Evolutionary conservation across 2,797 vertebrate species (phyloP).

Genomic region (Bufotes viridis): DNA sequence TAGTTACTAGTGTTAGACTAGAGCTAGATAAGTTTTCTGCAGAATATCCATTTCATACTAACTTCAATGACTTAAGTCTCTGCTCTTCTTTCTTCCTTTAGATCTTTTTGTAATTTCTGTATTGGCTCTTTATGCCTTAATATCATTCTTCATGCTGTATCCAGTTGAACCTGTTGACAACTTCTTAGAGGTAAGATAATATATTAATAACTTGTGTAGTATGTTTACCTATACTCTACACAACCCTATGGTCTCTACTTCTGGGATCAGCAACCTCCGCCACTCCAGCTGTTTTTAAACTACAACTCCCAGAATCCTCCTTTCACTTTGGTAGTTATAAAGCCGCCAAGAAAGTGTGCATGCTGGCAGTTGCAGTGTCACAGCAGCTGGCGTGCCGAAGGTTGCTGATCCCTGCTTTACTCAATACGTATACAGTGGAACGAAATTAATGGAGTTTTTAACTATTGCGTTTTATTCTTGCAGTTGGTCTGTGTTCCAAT

Average conservation of each 20-base stretch:
- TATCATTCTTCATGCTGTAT: constrained; percentile 89
- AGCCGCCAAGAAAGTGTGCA: too few relatives aligned
- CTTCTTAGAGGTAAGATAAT: constrained; percentile 84
- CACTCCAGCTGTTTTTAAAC: too few relatives aligned
- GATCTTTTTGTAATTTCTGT: constrained; percentile 86
- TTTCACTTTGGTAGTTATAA: too few relatives aligned
- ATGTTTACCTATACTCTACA: background rate
- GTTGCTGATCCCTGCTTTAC: too few relatives aligned
- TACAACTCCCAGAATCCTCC: too few relatives aligned
- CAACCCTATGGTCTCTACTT: too few relatives aligned
- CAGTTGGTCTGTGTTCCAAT: constrained; percentile 92
- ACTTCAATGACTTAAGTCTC: background rate
- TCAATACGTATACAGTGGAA: too few relatives aligned
- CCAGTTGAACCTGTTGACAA: constrained; percentile 79
- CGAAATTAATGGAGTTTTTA: background rate
- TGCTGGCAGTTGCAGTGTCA: too few relatives aligned
- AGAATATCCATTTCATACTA: background rate
- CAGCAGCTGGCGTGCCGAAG: too few relatives aligned
- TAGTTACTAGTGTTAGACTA: background rate
- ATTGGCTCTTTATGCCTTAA: constrained; percentile 82
- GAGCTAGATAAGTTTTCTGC: background rate
- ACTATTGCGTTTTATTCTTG: constrained; percentile 45
- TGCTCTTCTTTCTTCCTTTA: constrained; percentile 66
- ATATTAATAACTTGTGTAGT: background rate
- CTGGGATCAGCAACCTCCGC: too few relatives aligned